Evolutionary conservation across 2,888 invertebrate species (phyloP).

Genomic region (Harmothoe impar): DNA sequence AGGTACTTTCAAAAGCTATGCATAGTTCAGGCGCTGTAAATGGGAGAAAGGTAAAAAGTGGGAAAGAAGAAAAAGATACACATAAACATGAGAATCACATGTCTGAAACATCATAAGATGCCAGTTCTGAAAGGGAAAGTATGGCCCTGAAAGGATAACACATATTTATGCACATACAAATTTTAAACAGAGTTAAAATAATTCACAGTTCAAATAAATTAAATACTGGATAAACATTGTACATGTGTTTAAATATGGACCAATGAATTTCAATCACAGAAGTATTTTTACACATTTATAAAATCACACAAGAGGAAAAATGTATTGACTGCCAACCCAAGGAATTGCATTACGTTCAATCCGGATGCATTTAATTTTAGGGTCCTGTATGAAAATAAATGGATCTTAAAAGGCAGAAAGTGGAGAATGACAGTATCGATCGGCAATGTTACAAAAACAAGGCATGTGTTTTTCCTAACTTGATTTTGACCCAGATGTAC

Average conservation of each 20-base stretch:
- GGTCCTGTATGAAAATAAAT: background rate
- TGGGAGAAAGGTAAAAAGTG: background rate
- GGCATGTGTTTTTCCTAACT: slow-evolving; percentile 14
- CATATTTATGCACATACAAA: too few species aligned
- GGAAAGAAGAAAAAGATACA: slow-evolving; percentile 46
- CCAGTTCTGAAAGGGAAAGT: background rate
- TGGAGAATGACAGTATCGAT: slow-evolving; percentile 29
- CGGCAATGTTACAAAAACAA: background rate
- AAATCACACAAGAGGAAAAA: background rate
- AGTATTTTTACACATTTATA: background rate
- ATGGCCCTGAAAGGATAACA: background rate
- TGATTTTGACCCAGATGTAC: slow-evolving; percentile 31
- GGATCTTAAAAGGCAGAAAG: background rate
- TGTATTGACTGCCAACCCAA: background rate
- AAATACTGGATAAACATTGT: background rate
- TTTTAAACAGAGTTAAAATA: too few species aligned
- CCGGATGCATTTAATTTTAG: background rate
- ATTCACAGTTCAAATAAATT: background rate
- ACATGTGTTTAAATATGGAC: background rate
- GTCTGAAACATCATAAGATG: background rate
- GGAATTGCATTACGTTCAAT: background rate
- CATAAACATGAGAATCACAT: background rate
- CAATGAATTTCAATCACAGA: background rate
- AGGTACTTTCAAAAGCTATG: slow-evolving; percentile 68
- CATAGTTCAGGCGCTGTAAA: slow-evolving; percentile 64